phyloP scores from a whole-genome alignment of 1,140 invertebrate genomes.

The Lutraria rhynchaena region DNA sequence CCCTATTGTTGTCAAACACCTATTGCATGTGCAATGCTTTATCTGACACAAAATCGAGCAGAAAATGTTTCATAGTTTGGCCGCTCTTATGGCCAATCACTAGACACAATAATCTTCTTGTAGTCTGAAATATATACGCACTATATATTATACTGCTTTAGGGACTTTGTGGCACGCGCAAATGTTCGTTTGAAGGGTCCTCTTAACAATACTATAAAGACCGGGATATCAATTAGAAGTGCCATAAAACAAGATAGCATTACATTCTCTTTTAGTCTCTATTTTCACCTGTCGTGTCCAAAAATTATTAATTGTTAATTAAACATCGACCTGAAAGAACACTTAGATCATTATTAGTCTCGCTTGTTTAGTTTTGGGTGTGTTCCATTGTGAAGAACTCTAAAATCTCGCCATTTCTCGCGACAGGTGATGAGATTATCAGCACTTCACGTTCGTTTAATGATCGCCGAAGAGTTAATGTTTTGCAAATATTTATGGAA shows the following conservation, averaged over 20 bases:
- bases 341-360: slow-evolving; percentile 33
- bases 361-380: slow-evolving; percentile 40
- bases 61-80: too few relatives aligned
- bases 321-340: slow-evolving; percentile 8
- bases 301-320: slow-evolving; percentile 49
- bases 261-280: background rate
- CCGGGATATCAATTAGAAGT: background rate
- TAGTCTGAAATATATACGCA: too few relatives aligned
- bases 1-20: too few relatives aligned
- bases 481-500: slow-evolving; percentile 61
- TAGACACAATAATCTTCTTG: too few relatives aligned
- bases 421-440: slow-evolving; percentile 59
- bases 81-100: too few relatives aligned
- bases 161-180: slow-evolving; percentile 23
- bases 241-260: slow-evolving; percentile 10
- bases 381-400: slow-evolving; percentile 28
- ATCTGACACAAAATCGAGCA: too few relatives aligned
- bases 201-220: slow-evolving; percentile 11
- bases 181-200: slow-evolving; percentile 13
- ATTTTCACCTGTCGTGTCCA: slow-evolving; percentile 42
- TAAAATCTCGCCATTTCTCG: slow-evolving; percentile 48
- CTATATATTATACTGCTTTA: too few relatives aligned
- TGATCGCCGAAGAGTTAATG: slow-evolving; percentile 35
- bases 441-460: slow-evolving; percentile 33
- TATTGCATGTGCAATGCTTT: too few relatives aligned